Base-by-base conservation (phyloP, 2,797 vertebrate species). In the Clangula hyemalis region DNA sequence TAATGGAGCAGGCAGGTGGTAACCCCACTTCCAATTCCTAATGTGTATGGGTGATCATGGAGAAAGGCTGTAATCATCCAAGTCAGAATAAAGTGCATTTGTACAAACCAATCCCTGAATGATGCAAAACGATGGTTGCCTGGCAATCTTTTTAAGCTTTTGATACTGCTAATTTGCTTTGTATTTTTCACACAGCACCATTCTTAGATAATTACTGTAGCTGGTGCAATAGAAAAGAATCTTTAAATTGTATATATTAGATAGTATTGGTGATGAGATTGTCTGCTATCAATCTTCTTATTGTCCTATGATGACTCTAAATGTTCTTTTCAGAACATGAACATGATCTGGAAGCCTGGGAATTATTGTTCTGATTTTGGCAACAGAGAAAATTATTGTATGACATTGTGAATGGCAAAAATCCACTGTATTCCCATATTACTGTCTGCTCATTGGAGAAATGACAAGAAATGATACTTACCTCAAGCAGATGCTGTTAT, bases 21-120 rank as follows among this genome's bases (percentile, higher is more conserved):
- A 96, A 84, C 77, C 56, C n/a, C 76, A 74, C 87, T 93, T 90
- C 73, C 56, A 89, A 32, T 70, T 89, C 71, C 88, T 95, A 69
- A 85, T 56, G 41, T 56, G 74, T 78, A 76, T 62, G 75, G 69
- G 45, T 76, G 93, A 81, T 71, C 60, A 68, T 72, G 62, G 72
- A 94, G 77, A 87, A 91, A 96, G 39, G 43, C 84, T 96, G 74
- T 80, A 94, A 95, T 95, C 94, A 96, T 90, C 85, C 51, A 68
- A 94, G 70, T 89, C 86, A 95, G 87, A 88, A 85, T 73, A 58
- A 93, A 97, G 74, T 93, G 82, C 90, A 74, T 93, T 90, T 17
- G 13, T 71, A 77, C 6, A n/a, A 87, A 78, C 58, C 3, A 2
- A 0, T 77, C 62, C 81, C 53, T 70, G 85, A 91, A 85, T 87